phyloP scores from a whole-genome alignment of 2,888 invertebrate species.

The Thereva unica region DNA sequence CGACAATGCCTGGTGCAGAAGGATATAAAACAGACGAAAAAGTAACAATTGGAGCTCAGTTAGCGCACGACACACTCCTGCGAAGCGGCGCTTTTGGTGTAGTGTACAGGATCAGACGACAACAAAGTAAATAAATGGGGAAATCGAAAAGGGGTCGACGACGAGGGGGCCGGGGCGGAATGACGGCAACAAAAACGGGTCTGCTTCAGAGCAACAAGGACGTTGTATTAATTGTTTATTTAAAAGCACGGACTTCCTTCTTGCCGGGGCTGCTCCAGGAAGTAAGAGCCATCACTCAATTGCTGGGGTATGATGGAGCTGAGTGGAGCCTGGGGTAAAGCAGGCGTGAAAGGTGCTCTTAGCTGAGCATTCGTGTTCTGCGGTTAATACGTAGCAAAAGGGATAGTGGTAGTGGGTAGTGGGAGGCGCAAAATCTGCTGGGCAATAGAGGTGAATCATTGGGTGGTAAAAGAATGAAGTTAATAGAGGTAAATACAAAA shows the following conservation, averaged over 20 bases:
- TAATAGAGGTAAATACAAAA: constrained; percentile 11
- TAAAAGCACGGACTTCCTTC: constrained; percentile 37
- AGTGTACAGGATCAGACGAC: constrained; percentile 14
- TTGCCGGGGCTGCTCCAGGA: constrained; percentile 16
- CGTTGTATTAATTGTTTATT: constrained; percentile 44
- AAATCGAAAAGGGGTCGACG: constrained; percentile 37
- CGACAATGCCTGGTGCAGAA: constrained; percentile 6
- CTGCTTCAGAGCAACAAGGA: constrained; percentile 41
- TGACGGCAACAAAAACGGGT: constrained; percentile 38
- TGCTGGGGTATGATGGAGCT: constrained; percentile 23
- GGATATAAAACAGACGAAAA: neutral
- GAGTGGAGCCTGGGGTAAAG: neutral
- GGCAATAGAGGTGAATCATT: no score
- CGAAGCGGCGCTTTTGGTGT: neutral
- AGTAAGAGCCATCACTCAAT: constrained; percentile 23
- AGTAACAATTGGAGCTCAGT: constrained; percentile 7
- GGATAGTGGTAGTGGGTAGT: no score
- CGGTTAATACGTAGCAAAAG: neutral
- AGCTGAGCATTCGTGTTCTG: constrained; percentile 15
- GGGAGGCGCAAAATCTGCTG: no score
- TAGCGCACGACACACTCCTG: constrained; percentile 9
- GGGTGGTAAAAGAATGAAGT: neutral
- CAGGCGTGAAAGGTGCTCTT: constrained; percentile 14
- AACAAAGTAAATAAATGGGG: constrained; percentile 23
- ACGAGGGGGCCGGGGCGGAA: constrained; percentile 34